Evolutionary conservation across 2,888 invertebrate species (phyloP).

Genomic region (Muschampia plurimacula): DNA sequence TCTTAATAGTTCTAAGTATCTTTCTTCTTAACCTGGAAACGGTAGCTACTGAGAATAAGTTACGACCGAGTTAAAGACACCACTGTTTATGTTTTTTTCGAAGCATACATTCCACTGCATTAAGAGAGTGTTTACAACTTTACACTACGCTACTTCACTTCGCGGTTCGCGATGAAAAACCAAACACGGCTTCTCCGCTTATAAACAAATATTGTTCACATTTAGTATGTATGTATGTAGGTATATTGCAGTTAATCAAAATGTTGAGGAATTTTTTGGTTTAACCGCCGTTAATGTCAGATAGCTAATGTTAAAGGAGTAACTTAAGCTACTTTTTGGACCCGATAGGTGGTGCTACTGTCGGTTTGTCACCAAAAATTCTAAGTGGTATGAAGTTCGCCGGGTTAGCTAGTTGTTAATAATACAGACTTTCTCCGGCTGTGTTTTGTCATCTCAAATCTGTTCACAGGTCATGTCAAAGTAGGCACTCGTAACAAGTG

Average conservation of each 20-base stretch:
- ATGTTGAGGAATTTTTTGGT: background rate
- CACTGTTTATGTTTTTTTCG: slow-evolving; percentile 44
- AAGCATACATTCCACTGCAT: slow-evolving; percentile 40
- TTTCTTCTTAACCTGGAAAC: slow-evolving; percentile 9
- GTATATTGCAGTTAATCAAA: background rate
- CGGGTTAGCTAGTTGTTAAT: no score
- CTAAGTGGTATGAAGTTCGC: no score
- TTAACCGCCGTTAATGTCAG: background rate
- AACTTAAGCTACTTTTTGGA: no score
- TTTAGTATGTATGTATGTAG: background rate
- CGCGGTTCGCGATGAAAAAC: slow-evolving; percentile 31
- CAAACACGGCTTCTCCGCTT: slow-evolving; percentile 27
- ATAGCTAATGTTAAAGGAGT: no score
- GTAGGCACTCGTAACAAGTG: no score
- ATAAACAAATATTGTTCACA: slow-evolving; percentile 35
- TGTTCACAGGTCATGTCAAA: no score
- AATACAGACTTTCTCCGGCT: no score
- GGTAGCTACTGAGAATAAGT: slow-evolving; percentile 11
- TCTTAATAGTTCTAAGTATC: slow-evolving; percentile 1
- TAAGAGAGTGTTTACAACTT: slow-evolving; percentile 39
- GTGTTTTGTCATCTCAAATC: no score
- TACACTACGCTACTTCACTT: slow-evolving; percentile 31
- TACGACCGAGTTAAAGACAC: slow-evolving; percentile 13
- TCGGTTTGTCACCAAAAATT: no score
- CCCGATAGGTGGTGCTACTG: no score